Evolutionary conservation across 2,797 vertebrate genomes (phyloP), one percentile per base, ranked within the genome.

Genomic region (Sebastolobus alascanus): DNA sequence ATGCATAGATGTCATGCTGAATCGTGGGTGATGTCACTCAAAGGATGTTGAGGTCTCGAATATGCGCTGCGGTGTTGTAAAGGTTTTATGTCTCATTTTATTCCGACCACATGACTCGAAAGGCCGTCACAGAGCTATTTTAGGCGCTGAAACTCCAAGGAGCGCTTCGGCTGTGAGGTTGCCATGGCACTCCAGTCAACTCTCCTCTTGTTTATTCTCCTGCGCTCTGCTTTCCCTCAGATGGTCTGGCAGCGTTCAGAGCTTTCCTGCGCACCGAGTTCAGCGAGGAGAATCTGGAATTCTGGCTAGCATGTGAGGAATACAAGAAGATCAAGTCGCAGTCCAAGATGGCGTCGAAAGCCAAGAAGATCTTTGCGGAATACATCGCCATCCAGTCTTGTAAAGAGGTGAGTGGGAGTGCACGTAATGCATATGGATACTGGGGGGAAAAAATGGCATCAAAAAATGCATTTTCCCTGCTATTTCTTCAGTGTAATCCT

Each of bases 221-320:
- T 79, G 73, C 84, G 79, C 60, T 83, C 84, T 87, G 61, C 78
- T 90, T 76, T 77, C 70, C 73, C 75, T 93, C 96, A 99, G 99
- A 99, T 25, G 99, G 99, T 3, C 94, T 99, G 81, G 97, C 97
- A 52, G 98, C 98, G 40, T 99, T 99, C 94, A 95, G 97, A 90
- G 97, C 97, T 77, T 99, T 99, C 92, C 96, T 99, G 81, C 97
- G 97, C 90, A 99, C 98, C 0, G 99, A 99, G 92, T 99, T 99
- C 93, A 99, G 98, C 1, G 98, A 99, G 89, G 99, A 99, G 94
- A 99, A 99, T 94, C 95, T 99, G 93, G 99, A 99, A 92, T 99
- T 99, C 95, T 99, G 98, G 98, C 91, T 99, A 87, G 98, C 97
- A 0, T 99, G 99, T 1, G 98, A 99, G 92, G 98, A 99, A 85